Evolutionary conservation across 2,888 invertebrate species (phyloP).

Genomic region (Erebia ligea): DNA sequence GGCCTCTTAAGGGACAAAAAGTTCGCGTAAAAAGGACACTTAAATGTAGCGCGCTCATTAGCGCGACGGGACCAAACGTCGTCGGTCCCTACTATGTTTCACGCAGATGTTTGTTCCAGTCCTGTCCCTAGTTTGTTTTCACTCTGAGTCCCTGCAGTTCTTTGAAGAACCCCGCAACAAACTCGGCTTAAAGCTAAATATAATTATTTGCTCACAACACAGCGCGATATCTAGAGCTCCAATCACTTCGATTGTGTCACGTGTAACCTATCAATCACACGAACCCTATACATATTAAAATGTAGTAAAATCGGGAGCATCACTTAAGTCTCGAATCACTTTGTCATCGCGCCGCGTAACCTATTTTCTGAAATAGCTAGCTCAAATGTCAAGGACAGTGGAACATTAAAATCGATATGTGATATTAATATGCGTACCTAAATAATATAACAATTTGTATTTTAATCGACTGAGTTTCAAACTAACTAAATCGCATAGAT

Average conservation of each 20-base stretch:
- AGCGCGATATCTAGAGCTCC: background rate
- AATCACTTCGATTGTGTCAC: conserved; percentile 23
- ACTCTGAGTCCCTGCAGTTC: background rate
- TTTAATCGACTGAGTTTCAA: background rate
- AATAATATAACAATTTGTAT: background rate
- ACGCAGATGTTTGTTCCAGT: too few relatives aligned
- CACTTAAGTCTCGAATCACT: conserved; percentile 16
- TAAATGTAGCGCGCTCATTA: too few relatives aligned
- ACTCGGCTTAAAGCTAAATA: background rate
- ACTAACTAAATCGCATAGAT: background rate
- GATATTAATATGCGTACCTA: background rate
- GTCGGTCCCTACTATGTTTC: too few relatives aligned
- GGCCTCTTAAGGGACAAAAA: too few relatives aligned
- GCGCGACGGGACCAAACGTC: too few relatives aligned
- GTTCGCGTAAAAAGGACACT: too few relatives aligned
- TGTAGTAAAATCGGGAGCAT: conserved; percentile 17
- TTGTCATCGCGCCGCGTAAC: conserved; percentile 17
- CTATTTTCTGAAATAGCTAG: conserved; percentile 23
- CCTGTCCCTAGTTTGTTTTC: too few relatives aligned
- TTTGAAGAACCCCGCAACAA: background rate
- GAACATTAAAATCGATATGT: background rate
- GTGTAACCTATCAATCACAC: conserved; percentile 35
- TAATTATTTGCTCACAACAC: background rate
- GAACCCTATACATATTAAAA: conserved; percentile 25
- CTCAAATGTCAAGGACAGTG: conserved; percentile 25